These are phyloP conservation scores for Coregonus sp. DNA, from an alignment of 2,797 vertebrate genomes.

Conservation along the genomic window DNA sequence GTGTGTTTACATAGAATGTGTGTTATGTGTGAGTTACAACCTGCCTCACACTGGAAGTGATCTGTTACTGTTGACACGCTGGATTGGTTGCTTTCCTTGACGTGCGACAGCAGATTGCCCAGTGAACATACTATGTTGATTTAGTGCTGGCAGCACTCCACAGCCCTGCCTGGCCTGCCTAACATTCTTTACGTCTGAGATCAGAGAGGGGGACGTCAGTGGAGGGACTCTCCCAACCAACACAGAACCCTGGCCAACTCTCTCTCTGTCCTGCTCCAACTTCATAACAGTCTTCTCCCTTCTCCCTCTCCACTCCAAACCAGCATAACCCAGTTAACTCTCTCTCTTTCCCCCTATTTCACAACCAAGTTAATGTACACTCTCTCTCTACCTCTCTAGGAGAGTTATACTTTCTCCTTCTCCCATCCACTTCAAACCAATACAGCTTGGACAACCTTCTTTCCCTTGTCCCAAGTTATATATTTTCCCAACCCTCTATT, in stretches of 20 bases:
- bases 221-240: conserved; percentile 4
- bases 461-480: too few relatives aligned
- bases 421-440: not conserved
- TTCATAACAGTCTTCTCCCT: not conserved
- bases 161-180: conserved; percentile 23
- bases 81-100: conserved; percentile 63
- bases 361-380: not conserved
- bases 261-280: too few relatives aligned
- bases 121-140: conserved; percentile 52
- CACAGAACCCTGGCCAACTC: not conserved
- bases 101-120: conserved; percentile 39
- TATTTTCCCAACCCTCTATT: too few relatives aligned
- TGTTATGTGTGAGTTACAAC: conserved; percentile 47
- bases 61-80: conserved; percentile 70
- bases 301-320: not conserved
- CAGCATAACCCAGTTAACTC: not conserved
- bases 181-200: conserved; percentile 44
- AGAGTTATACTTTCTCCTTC: not conserved
- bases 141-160: conserved; percentile 54
- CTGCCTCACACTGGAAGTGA: conserved; percentile 66
- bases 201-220: conserved; percentile 36
- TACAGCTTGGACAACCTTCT: not conserved
- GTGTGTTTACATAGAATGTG: not conserved
- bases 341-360: not conserved
- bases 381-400: not conserved